phyloP scores from a whole-genome alignment of 2,797 vertebrate genomes.

The Chlorospingus flavigularis region DNA sequence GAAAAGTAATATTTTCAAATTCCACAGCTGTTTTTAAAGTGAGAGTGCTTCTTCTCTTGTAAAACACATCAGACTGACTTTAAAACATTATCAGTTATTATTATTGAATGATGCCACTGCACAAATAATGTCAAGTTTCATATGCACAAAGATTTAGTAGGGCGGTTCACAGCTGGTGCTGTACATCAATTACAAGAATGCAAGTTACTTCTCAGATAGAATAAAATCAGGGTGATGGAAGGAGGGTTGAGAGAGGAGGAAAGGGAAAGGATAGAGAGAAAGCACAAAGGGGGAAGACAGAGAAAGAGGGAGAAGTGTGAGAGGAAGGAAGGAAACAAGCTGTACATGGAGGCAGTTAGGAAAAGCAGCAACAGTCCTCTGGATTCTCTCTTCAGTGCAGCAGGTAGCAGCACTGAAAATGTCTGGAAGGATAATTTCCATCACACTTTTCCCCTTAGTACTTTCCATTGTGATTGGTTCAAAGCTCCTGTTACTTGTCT shows the following conservation, averaged over 20 bases:
- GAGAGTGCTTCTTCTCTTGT: not conserved
- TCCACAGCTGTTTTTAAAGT: not conserved
- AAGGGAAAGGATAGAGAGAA: not conserved
- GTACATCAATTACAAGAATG: not conserved
- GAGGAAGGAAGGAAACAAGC: not conserved
- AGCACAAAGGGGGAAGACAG: not conserved
- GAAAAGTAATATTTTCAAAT: not conserved
- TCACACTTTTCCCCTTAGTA: not conserved
- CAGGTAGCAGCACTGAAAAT: not conserved
- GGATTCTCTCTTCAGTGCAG: not conserved
- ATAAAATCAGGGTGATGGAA: not conserved
- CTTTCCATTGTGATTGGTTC: not conserved
- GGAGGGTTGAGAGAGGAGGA: not conserved
- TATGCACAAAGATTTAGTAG: not conserved
- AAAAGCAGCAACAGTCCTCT: not conserved
- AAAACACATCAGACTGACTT: not conserved
- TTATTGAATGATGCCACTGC: fast-evolving
- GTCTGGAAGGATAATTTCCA: not conserved
- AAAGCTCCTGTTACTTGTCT: not conserved
- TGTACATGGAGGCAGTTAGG: not conserved
- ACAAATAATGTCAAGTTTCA: not conserved
- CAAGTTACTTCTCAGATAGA: not conserved
- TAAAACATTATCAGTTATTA: not conserved
- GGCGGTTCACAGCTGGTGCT: not conserved
- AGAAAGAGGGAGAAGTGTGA: not conserved